phyloP scores from a whole-genome alignment of 2,888 invertebrate species.

The Clitarchus hookeri region DNA sequence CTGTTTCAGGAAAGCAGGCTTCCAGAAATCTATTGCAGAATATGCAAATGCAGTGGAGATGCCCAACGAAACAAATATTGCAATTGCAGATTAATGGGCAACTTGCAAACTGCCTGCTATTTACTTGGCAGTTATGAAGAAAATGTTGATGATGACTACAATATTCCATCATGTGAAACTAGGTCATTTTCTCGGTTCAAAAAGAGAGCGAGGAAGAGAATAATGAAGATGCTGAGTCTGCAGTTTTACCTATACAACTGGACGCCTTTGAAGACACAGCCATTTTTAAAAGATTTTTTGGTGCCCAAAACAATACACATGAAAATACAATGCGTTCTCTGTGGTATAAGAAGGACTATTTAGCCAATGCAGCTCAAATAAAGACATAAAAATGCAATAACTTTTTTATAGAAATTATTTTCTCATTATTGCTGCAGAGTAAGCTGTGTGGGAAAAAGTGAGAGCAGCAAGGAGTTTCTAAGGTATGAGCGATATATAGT shows the following conservation, averaged over 20 bases:
- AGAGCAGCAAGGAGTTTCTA: too few relatives aligned
- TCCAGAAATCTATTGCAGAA: not conserved
- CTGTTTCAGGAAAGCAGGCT: not conserved
- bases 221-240: not conserved
- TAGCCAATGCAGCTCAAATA: not conserved
- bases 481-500: too few relatives aligned
- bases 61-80: not conserved
- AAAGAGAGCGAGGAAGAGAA: not conserved
- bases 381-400: too few relatives aligned
- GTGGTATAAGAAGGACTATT: not conserved
- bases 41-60: not conserved
- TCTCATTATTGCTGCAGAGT: too few relatives aligned
- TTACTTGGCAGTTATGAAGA: not conserved
- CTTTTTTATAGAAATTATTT: too few relatives aligned
- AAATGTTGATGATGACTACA: not conserved
- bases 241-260: not conserved
- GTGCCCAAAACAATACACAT: not conserved
- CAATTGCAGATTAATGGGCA: not conserved
- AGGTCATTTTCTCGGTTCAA: not conserved
- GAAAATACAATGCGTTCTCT: not conserved
- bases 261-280: not conserved
- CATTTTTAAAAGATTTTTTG: not conserved
- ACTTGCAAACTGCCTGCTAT: not conserved
- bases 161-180: not conserved
- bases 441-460: too few relatives aligned